These are phyloP conservation scores for Pitta sordida DNA, from an alignment of 2,113 vertebrate species.

Conservation along the genomic window DNA sequence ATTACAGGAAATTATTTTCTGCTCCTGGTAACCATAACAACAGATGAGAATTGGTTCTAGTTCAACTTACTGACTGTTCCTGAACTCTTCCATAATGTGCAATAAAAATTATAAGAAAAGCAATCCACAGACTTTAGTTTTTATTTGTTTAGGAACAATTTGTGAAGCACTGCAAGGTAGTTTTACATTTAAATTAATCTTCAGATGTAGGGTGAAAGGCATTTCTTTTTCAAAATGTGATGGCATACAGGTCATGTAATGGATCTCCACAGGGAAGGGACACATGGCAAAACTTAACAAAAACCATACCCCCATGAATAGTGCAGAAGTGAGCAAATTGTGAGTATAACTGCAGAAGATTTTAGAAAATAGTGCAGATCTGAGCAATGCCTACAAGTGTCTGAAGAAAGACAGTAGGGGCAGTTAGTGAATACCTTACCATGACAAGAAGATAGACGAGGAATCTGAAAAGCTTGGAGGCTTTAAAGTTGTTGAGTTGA, in stretches of 20 bases:
- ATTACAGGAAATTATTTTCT: constrained; percentile 79
- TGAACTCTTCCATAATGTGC: constrained; percentile 19
- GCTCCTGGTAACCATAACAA: constrained; percentile 75
- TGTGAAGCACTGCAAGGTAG: background rate
- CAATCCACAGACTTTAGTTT: background rate
- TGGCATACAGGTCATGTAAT: background rate
- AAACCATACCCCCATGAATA: background rate
- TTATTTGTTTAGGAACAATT: background rate
- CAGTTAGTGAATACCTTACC: background rate
- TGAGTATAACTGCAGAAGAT: background rate
- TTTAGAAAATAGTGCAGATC: background rate
- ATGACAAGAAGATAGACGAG: background rate
- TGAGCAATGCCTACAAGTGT: background rate
- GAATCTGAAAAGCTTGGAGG: background rate
- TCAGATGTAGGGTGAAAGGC: background rate
- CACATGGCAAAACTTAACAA: background rate
- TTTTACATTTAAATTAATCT: background rate
- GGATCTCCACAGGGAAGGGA: background rate
- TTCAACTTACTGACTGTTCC: constrained; percentile 54
- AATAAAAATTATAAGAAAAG: constrained; percentile 29
- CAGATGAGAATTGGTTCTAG: constrained; percentile 60
- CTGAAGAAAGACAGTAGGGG: background rate
- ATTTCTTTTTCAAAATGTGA: background rate
- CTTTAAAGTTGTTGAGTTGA: background rate
- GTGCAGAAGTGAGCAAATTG: background rate